These are phyloP conservation scores for Euphysa ruthae DNA, from an alignment of 30 jellyfish, hydroid and myxozoan genomes.

Conservation along the genomic window DNA sequence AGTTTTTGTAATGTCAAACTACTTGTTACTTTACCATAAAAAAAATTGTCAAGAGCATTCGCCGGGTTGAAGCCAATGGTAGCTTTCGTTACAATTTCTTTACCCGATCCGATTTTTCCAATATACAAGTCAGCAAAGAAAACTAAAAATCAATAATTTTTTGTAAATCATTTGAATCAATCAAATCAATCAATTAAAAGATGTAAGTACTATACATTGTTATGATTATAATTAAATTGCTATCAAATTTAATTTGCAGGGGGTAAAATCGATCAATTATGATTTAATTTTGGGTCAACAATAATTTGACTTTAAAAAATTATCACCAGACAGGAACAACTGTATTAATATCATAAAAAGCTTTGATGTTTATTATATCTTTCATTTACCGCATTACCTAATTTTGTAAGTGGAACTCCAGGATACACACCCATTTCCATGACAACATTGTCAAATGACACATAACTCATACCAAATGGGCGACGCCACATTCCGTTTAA, in stretches of 20 bases:
- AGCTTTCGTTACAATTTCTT: conserved; percentile 52
- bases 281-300: too few species aligned
- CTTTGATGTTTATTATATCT: too few species aligned
- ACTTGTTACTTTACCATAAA: conserved; percentile 42
- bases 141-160: conserved; percentile 8
- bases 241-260: too few species aligned
- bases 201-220: too few species aligned
- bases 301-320: too few species aligned
- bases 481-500: conserved; percentile 61
- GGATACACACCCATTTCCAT: conserved; percentile 62
- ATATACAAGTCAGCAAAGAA: conserved; percentile 54
- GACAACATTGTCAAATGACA: conserved; percentile 53
- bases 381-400: too few species aligned
- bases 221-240: too few species aligned
- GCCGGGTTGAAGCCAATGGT: conserved; percentile 52
- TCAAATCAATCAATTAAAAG: too few species aligned
- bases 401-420: conserved; percentile 49
- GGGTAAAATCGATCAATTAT: too few species aligned
- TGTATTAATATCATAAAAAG: too few species aligned
- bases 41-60: conserved; percentile 43
- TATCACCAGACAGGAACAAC: too few species aligned
- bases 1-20: conserved; percentile 33
- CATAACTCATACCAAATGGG: conserved; percentile 56
- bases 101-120: conserved; percentile 74
- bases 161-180: too few species aligned